phyloP scores from a whole-genome alignment of 2,888 invertebrate genomes.

The Gryllus longicercus region DNA sequence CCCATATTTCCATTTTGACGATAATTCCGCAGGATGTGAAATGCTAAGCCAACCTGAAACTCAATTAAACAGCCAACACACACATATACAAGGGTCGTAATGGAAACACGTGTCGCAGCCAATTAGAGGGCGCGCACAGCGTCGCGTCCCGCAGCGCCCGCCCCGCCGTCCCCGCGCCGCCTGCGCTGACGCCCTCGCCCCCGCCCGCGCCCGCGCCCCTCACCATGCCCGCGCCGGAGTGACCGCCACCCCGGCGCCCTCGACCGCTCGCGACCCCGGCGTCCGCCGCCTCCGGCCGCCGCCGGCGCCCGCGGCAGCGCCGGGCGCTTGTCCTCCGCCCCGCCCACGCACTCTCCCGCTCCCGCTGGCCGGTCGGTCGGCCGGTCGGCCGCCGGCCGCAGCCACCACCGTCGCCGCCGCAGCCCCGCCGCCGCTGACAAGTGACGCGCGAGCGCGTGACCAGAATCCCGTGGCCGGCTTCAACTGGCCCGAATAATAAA shows the following conservation, averaged over 20 bases:
- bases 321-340: neutral
- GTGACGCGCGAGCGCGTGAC: constrained; percentile 1
- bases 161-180: no score
- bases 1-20: constrained; percentile 10
- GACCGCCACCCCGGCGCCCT: neutral
- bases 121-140: neutral
- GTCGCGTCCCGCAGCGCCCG: no score
- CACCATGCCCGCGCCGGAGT: no score
- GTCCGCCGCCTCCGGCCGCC: neutral
- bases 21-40: constrained; percentile 17
- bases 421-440: neutral
- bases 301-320: neutral
- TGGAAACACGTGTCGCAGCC: constrained; percentile 17
- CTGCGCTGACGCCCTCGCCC: no score
- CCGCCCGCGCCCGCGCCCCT: no score
- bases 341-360: neutral
- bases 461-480: constrained; percentile 5
- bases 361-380: neutral
- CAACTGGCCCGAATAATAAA: neutral
- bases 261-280: neutral
- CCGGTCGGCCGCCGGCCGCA: neutral
- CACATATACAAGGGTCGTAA: constrained; percentile 17
- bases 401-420: neutral
- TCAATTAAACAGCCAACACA: constrained; percentile 17
- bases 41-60: constrained; percentile 17